These are phyloP conservation scores for Achroia grisella DNA, from an alignment of 1,140 invertebrate genomes.

Conservation along the genomic window DNA sequence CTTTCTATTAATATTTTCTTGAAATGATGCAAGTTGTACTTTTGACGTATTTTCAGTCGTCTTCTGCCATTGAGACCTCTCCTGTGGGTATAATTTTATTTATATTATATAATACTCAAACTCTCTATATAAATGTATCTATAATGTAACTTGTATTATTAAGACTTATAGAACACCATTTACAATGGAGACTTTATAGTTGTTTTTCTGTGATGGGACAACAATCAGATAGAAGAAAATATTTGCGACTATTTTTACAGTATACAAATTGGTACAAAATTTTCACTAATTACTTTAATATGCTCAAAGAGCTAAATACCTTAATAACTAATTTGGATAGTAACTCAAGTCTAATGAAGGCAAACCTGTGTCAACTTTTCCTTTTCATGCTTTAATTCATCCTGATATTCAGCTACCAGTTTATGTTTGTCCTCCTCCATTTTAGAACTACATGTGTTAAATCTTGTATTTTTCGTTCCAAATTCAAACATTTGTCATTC, in stretches of 20 bases:
- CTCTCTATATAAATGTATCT: no score
- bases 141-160: no score
- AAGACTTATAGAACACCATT: no score
- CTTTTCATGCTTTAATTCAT: slow-evolving; percentile 47
- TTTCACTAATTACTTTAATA: no score
- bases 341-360: neutral
- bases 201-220: no score
- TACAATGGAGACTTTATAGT: no score
- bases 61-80: slow-evolving; percentile 56
- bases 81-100: slow-evolving; percentile 27
- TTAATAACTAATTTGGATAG: no score
- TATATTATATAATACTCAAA: no score
- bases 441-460: slow-evolving; percentile 59
- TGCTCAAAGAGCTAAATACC: no score
- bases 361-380: slow-evolving; percentile 42
- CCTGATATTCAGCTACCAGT: slow-evolving; percentile 57
- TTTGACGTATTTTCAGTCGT: slow-evolving; percentile 51
- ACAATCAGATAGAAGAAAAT: no score
- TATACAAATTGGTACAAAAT: no score
- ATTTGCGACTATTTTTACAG: no score
- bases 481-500: slow-evolving; percentile 55
- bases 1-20: slow-evolving; percentile 71
- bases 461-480: slow-evolving; percentile 75
- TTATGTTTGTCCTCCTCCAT: slow-evolving; percentile 73
- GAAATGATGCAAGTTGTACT: slow-evolving; percentile 45